A percentile compares a stretch with the other conserved stretches of the same genome.
phyloP scores from a whole-genome alignment of 2,113 vertebrate genomes.

The Mellivora capensis region DNA sequence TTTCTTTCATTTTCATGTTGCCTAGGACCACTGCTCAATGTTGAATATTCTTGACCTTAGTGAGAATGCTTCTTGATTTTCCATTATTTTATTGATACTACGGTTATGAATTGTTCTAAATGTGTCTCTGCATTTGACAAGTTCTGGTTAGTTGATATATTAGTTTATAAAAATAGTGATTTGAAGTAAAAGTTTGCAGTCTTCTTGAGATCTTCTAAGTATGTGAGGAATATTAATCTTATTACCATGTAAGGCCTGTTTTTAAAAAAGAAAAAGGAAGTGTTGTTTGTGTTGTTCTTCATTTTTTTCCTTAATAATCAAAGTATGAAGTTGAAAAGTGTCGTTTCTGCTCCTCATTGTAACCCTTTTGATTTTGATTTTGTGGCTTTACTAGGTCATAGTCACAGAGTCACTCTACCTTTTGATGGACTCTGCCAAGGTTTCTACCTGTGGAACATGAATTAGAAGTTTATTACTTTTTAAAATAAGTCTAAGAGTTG shows the following conservation, averaged over 20 bases:
- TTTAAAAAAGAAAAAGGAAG: not conserved
- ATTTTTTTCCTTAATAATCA: not conserved
- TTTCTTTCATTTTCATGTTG: not conserved
- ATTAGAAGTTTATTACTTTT: conserved; percentile 20
- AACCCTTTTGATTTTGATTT: not conserved
- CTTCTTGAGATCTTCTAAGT: not conserved
- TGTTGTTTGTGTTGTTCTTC: not conserved
- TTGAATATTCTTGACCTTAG: conserved; percentile 6
- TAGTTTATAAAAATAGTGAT: not conserved
- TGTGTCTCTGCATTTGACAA: conserved; percentile 18
- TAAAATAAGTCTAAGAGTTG: not conserved
- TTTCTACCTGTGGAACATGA: not conserved
- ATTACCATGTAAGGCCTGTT: not conserved
- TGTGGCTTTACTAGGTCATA: not conserved
- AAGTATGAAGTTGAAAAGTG: not conserved
- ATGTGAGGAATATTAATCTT: not conserved
- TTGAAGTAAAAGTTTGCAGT: not conserved
- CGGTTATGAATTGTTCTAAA: conserved; percentile 12
- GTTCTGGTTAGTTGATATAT: not conserved
- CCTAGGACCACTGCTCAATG: not conserved
- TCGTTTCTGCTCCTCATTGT: not conserved
- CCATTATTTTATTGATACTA: not conserved
- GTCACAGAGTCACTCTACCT: not conserved
- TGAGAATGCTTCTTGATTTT: not conserved
- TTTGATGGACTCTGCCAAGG: not conserved